phyloP scores from a whole-genome alignment of 2,797 vertebrate species.

The Trichosurus vulpecula region DNA sequence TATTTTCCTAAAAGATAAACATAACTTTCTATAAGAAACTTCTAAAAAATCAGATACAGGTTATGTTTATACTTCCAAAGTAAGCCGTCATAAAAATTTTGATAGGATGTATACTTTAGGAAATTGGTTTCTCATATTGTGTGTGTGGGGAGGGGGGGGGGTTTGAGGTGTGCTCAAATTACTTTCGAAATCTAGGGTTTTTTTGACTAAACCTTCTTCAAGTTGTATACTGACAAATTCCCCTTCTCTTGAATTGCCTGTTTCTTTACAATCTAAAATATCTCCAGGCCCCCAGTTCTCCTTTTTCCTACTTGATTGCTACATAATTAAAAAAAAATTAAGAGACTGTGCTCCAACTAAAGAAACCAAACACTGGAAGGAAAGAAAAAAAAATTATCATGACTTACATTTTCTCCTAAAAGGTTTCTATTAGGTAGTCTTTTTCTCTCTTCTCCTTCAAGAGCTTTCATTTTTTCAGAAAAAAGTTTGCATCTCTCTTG shows the following conservation, averaged over 20 bases:
- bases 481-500: background rate
- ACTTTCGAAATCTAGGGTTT: background rate
- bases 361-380: slow-evolving; percentile 15
- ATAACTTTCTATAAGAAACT: background rate
- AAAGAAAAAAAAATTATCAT: slow-evolving; percentile 1
- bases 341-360: background rate
- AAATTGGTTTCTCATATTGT: background rate
- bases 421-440: background rate
- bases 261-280: background rate
- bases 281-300: background rate
- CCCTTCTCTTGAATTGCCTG: background rate
- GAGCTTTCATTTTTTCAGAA: background rate
- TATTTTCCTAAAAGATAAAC: background rate
- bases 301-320: background rate
- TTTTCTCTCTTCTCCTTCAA: background rate
- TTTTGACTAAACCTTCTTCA: background rate
- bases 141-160: too few relatives aligned
- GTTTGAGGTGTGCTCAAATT: background rate
- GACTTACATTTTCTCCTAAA: background rate
- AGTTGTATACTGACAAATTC: background rate
- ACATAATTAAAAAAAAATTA: background rate
- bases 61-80: background rate
- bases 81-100: background rate
- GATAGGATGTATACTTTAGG: background rate
- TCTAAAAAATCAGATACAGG: background rate